These are phyloP conservation scores for Pan troglodytes DNA, from an alignment of 2,113 vertebrate species.

Conservation along the genomic window NHGRI_mPanTro3-v2.1_pri NC_072402.2:71865001-71865500, in stretches of 20 bases:
- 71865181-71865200: not conserved
- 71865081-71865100: conserved; percentile 91
- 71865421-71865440: not conserved
- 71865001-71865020: rapidly evolving
- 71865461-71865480: not conserved
- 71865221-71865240: not conserved
- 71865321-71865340: not conserved
- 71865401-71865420: not conserved
- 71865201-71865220: not conserved
- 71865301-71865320: not conserved
- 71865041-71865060: rapidly evolving
- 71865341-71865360: not conserved
- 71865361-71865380: not conserved
- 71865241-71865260: not conserved
- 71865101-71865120: conserved; percentile 92
- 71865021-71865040: not conserved
- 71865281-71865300: not conserved
- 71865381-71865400: not conserved
- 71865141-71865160: conserved; percentile 85
- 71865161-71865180: not conserved
- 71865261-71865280: not conserved
- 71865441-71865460: not conserved
- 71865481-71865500: not conserved
- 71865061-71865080: conserved; percentile 50
- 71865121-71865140: conserved; percentile 91